These are phyloP conservation scores for Petrocephalus microphthalmus DNA, from an alignment of 2,113 vertebrate genomes.

Conservation along the genomic window DNA sequence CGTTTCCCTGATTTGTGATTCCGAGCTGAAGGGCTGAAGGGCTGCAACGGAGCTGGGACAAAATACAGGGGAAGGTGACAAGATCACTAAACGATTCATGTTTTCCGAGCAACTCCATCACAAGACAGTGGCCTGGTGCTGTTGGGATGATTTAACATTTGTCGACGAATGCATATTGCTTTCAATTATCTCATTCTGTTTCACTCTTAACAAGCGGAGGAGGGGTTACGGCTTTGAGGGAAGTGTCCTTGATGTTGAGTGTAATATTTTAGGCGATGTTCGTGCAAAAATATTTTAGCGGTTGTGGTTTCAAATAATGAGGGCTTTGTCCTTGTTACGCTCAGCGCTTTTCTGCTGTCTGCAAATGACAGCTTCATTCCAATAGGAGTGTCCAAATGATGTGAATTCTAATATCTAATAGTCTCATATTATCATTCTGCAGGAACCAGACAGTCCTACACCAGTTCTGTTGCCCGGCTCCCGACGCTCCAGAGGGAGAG, in stretches of 20 bases:
- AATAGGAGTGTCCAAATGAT: not conserved
- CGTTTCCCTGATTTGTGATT: constrained; percentile 1
- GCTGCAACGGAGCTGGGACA: not conserved
- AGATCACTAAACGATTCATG: not conserved
- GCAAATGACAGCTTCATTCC: not conserved
- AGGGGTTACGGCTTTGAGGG: not conserved
- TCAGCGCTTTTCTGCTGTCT: not conserved
- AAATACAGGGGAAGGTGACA: not conserved
- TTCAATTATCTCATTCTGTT: not conserved
- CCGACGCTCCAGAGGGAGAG: constrained; percentile 78
- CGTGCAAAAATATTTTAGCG: not conserved
- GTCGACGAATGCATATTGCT: not conserved
- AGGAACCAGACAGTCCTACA: constrained; percentile 96
- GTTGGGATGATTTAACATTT: not conserved
- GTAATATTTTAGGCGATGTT: no score
- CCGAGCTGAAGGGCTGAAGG: not conserved
- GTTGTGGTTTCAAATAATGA: not conserved
- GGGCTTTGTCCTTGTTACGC: not conserved
- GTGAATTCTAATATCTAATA: not conserved
- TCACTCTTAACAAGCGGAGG: not conserved
- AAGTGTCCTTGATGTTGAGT: not conserved
- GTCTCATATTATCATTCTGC: constrained; percentile 27
- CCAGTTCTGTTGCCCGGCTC: constrained; percentile 95
- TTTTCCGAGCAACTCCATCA: not conserved
- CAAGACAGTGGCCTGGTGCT: not conserved